Evolutionary conservation across 2,888 invertebrate genomes (phyloP), one percentile per base, ranked within the genome.

Genomic region (Alentia gelatinosa): DNA sequence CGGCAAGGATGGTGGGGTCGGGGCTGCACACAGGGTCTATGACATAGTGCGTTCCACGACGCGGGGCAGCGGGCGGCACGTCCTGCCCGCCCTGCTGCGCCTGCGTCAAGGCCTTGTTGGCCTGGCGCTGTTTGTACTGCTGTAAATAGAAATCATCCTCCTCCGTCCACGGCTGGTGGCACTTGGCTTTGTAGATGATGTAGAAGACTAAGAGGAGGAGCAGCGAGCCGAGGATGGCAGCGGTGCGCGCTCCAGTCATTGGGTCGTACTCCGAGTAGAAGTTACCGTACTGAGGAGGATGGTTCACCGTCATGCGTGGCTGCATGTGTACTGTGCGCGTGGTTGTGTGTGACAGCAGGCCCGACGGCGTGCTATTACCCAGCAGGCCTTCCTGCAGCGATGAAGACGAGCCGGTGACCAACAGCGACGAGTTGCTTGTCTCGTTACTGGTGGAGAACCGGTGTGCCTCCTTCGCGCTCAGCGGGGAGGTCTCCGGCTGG

Each of bases 141-240:
- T 90, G 90, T 30, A 91, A 75, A 50, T 90, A 92, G 5, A 63
- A 88, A 7, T 89, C 83, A 56, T 92, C 92, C 33, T 79, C 63
- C 9, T 90, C 84, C 4, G 89, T 90, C 91, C 91, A 91, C 15
- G 35, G 75, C 23, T 74, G 30, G 30, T 74, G 50, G 90, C 90
- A 92, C 68, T 39, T 75, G 1, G 90, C 86, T 68, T 92, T 92
- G 91, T 92, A 92, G 63, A 90, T 30, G 35, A 89, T 63, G 74
- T 92, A 92, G 35, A 63, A 47, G 15, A 90, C 90, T 15, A 92
- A 47, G 37, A 90, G 23, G 19, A 92, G 42, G 7, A 92, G 89
- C 35, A 92, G 91, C 26, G 74, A 42, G 15, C 91, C 91, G n/a
- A 92, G 79, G 26, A 91, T 75, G 39, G 89, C 89, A 19, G 91